These are phyloP conservation scores for Pyrocoelia pectoralis DNA, from an alignment of 2,888 invertebrate species.

Conservation along the genomic window DNA sequence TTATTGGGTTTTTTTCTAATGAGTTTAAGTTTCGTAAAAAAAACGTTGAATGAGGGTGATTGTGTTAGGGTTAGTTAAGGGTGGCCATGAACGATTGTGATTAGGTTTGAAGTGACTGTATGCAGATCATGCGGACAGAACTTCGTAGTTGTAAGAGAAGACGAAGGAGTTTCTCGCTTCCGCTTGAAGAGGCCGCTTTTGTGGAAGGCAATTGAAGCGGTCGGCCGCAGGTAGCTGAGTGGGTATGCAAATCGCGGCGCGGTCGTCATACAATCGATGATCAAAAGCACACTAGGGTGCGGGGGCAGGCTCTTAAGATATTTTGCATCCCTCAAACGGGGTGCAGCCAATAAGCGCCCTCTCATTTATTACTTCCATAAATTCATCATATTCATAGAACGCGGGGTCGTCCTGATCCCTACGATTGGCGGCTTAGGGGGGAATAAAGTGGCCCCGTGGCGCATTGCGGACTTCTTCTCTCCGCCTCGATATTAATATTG, in stretches of 20 bases:
- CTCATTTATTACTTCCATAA: constrained; percentile 84
- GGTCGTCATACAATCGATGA: constrained; percentile 42
- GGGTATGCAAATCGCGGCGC: constrained; percentile 44
- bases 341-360: constrained; percentile 72
- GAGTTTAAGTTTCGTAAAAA: too few relatives aligned
- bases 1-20: too few relatives aligned
- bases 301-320: constrained; percentile 49
- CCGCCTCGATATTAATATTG: constrained; percentile 83
- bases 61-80: neutral
- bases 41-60: neutral
- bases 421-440: constrained; percentile 61
- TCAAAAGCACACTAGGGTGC: constrained; percentile 40
- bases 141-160: constrained; percentile 45
- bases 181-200: constrained; percentile 46
- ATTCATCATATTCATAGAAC: constrained; percentile 64
- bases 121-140: constrained; percentile 50
- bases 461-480: constrained; percentile 67
- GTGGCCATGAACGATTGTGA: neutral
- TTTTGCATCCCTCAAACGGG: constrained; percentile 60
- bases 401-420: constrained; percentile 55
- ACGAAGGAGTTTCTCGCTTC: constrained; percentile 50
- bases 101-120: constrained; percentile 31
- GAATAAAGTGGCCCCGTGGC: constrained; percentile 61
- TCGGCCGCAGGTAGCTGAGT: constrained; percentile 45
- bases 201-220: constrained; percentile 47